Percentiles rank a stretch among this genome's conserved stretches.
phyloP scores from a whole-genome alignment of 2,113 vertebrate species.

The Girardinichthys multiradiatus region DNA sequence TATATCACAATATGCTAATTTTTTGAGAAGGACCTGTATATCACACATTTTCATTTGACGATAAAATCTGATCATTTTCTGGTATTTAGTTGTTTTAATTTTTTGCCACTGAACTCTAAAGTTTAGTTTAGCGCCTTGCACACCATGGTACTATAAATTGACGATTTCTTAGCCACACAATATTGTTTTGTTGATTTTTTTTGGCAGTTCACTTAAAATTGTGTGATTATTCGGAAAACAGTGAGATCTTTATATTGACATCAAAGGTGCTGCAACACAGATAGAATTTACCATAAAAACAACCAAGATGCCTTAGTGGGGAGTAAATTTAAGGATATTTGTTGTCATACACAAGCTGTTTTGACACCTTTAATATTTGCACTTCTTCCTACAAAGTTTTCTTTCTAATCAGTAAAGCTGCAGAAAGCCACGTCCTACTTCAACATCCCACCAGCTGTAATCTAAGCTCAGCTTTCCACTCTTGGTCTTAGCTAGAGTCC shows the following conservation, averaged over 20 bases:
- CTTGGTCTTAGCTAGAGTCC: background rate
- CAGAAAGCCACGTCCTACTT: slow-evolving; percentile 26
- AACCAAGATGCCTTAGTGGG: slow-evolving; percentile 6
- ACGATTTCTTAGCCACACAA: background rate
- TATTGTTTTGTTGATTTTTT: background rate
- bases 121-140: background rate
- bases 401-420: slow-evolving; percentile 31
- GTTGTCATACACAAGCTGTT: slow-evolving; percentile 19
- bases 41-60: too few species aligned
- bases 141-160: background rate
- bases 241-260: background rate
- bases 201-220: background rate
- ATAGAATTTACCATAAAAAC: slow-evolving; percentile 16
- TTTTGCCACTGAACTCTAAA: background rate
- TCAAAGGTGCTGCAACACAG: background rate
- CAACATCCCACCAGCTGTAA: slow-evolving; percentile 38
- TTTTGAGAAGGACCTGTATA: too few species aligned
- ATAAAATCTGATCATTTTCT: background rate
- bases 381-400: slow-evolving; percentile 33
- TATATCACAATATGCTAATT: too few species aligned
- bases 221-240: background rate
- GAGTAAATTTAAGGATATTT: slow-evolving; percentile 39
- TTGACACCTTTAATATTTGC: slow-evolving; percentile 31
- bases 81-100: background rate
- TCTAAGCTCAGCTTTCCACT: slow-evolving; percentile 27